phyloP scores from a whole-genome alignment of 2,113 vertebrate species.

The Ophiodon elongatus region DNA sequence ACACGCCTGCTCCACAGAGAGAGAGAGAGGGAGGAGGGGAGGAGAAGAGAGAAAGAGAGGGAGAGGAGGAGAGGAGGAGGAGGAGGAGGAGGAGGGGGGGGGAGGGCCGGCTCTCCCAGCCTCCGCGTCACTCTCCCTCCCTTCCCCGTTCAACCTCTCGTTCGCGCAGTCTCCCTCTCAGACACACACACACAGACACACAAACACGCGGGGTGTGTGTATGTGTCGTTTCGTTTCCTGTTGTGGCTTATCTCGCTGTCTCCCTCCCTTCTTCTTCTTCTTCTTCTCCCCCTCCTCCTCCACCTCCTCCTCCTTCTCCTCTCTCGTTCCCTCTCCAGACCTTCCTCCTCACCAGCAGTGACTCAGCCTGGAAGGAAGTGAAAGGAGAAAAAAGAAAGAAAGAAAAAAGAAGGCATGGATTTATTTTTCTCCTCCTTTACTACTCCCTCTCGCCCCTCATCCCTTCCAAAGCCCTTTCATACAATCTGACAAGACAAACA shows the following conservation, averaged over 20 bases:
- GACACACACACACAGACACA: conserved; percentile 47
- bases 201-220: conserved; percentile 53
- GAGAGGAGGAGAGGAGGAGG: conserved; percentile 60
- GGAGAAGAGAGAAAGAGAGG: conserved; percentile 50
- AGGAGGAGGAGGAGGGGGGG: conserved; percentile 52
- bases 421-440: conserved; percentile 64
- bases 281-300: conserved; percentile 79
- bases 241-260: conserved; percentile 77
- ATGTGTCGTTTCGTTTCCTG: conserved; percentile 74
- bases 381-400: conserved; percentile 82
- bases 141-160: conserved; percentile 74
- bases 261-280: conserved; percentile 68
- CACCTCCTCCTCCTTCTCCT: conserved; percentile 68
- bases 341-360: conserved; percentile 92
- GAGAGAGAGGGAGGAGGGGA: conserved; percentile 75
- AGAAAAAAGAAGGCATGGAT: conserved; percentile 82
- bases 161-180: conserved; percentile 76
- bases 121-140: conserved; percentile 85
- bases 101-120: conserved; percentile 83
- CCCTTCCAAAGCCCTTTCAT: conserved; percentile 77
- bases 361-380: conserved; percentile 96
- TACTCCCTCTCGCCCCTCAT: conserved; percentile 27
- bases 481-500: conserved; percentile 87
- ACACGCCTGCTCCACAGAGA: conserved; percentile 89
- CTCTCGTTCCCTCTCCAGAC: conserved; percentile 87